phyloP scores from a whole-genome alignment of 2,888 invertebrate genomes.

The Oegoconia quadripuncta region DNA sequence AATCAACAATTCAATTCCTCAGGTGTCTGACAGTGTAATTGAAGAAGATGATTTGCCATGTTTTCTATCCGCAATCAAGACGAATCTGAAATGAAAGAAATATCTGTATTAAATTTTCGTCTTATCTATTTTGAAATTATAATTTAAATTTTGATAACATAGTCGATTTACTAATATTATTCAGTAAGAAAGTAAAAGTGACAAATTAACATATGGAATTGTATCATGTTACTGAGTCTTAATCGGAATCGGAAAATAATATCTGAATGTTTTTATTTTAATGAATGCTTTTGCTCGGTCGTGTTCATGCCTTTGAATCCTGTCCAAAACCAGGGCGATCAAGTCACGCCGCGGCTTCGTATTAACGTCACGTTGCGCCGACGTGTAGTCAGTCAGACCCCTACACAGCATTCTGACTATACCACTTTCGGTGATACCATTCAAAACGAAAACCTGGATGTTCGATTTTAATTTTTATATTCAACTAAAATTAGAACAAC shows the following conservation, averaged over 20 bases:
- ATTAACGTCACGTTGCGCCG: constrained; percentile 5
- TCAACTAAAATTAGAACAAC: too few species aligned
- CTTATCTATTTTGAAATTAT: too few species aligned
- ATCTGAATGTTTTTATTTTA: constrained; percentile 48
- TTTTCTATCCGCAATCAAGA: constrained; percentile 27
- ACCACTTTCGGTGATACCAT: constrained; percentile 1
- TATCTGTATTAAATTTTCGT: constrained; percentile 6
- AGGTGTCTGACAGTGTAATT: constrained; percentile 32
- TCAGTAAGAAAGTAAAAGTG: too few species aligned
- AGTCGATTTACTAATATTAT: too few species aligned
- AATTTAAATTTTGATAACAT: too few species aligned
- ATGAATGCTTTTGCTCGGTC: constrained; percentile 50
- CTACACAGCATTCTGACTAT: too few species aligned
- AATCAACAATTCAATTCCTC: constrained; percentile 47
- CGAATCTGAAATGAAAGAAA: constrained; percentile 53
- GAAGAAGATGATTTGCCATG: constrained; percentile 43
- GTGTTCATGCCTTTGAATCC: constrained; percentile 53
- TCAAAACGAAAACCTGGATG: constrained; percentile 1
- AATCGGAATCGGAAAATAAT: background rate
- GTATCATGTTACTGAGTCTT: too few species aligned
- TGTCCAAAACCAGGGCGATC: constrained; percentile 70
- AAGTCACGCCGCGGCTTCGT: constrained; percentile 57
- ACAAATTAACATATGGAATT: too few species aligned
- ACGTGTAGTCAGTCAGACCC: background rate
- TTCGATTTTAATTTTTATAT: background rate